Base-by-base conservation (phyloP, 2,113 vertebrate species). In the Brevimyrus niger region DNA sequence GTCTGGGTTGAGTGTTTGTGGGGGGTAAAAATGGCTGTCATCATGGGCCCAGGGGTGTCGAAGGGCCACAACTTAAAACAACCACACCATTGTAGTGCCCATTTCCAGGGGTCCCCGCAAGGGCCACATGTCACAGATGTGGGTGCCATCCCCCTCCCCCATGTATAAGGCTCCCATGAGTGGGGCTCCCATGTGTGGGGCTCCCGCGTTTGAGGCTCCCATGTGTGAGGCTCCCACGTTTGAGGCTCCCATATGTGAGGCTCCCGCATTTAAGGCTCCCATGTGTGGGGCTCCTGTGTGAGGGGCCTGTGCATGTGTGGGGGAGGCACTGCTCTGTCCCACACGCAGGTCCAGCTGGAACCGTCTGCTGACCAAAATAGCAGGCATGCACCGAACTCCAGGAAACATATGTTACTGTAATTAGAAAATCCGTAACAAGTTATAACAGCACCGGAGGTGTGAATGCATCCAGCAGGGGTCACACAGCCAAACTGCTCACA, bases 101-200 rank as follows among this genome's bases (percentile, higher is more conserved):
- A 55, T 1, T 21, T 4, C 17, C 51, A 55, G 58, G 58, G 7
- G 58, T 10, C 23, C 58, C 58, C 2, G 42, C 93, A 92, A 50
- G 90, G 91, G 47, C 92, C 94, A 88, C 87, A 94, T 94, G 92
- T 93, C 93, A 91, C 93, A 95, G 95, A 95, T 94, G 94, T 92
- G 94, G 88, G 73, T 44, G 21, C 44, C 47, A 50, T 51, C 11
- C 47, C 8, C 1, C 53, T 23, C 53, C 53, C 50, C 50, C 27
- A 19, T 0, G 17, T 55, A 1, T 55, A 1, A 0, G 53, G 15
- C 0, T 51, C 50, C 50, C 19, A 13, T 6, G 8, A n/a, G 21
- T 53, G 6, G 2, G 38, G 61, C 1, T 53, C 50, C 50, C 3
- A 4, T 0, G 50, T 53, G 3, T 53, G 3, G 0, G 53, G 53